A percentile compares a stretch with the other conserved stretches of the same genome.
Evolutionary conservation across 2,113 vertebrate genomes (phyloP).

Genomic region (Caranx ignobilis): DNA sequence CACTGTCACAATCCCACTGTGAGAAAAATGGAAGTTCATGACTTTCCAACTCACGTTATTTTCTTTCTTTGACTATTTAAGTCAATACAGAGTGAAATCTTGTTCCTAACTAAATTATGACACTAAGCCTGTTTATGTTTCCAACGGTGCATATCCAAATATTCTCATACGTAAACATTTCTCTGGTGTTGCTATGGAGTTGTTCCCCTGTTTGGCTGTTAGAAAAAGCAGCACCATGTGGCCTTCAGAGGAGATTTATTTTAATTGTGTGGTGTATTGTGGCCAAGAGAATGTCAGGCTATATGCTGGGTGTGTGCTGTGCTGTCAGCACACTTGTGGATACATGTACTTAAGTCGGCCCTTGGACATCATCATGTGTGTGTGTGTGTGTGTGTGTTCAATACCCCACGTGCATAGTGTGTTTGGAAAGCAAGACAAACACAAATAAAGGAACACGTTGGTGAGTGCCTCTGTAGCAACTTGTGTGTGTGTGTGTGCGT

Average conservation of each 20-base stretch:
- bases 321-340: conserved; percentile 71
- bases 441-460: conserved; percentile 56
- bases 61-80: conserved; percentile 71
- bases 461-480: conserved; percentile 42
- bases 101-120: conserved; percentile 70
- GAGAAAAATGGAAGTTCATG: conserved; percentile 79
- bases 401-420: conserved; percentile 51
- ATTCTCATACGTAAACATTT: conserved; percentile 65
- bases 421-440: conserved; percentile 75
- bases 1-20: conserved; percentile 78
- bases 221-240: conserved; percentile 64
- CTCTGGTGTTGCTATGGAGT: conserved; percentile 73
- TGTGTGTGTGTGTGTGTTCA: conserved; percentile 42
- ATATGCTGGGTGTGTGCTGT: conserved; percentile 71
- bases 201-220: conserved; percentile 62
- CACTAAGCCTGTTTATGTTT: conserved; percentile 66
- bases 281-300: conserved; percentile 62
- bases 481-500: conserved; percentile 17
- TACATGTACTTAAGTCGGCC: conserved; percentile 44
- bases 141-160: conserved; percentile 62
- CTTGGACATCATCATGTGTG: conserved; percentile 50
- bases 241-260: conserved; percentile 72
- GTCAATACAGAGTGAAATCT: conserved; percentile 66
- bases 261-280: conserved; percentile 73
- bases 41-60: conserved; percentile 74